Base-by-base conservation (phyloP, 2,888 invertebrate genomes). In the Sinohyriopsis cumingii region DNA sequence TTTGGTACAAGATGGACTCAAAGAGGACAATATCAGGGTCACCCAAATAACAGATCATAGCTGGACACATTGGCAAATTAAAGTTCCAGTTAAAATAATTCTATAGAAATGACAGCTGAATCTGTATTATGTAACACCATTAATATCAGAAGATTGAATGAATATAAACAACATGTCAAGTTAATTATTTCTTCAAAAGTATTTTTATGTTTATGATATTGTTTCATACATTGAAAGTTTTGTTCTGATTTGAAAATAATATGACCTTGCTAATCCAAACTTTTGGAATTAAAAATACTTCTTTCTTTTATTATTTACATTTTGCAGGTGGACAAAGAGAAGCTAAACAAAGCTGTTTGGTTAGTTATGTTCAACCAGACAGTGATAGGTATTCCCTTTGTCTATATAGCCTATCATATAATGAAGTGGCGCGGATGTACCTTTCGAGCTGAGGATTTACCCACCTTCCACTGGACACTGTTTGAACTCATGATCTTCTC, bases 401-500 rank as follows among this genome's bases (percentile, higher is more conserved):
- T 93, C 19, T 91, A 92, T 78, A 75, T 93, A 55, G 93, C 93
- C 86, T 94, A 93, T 86, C 91, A 91, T 73, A 80, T 93, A 68
- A 93, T 94, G 93, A 89, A 91, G 81, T 92, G 93, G 91, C 92
- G 95, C 57, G 95, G 95, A 15, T 92, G 92, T 80, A 92, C 93
- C 64, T 75, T 86, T 22, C 76, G 80, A 9, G 91, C 93, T 33
- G 91, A 94, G 24, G 45, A 45, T 45, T 89, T 95, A 71, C 95
- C 95, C 0, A 94, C 94, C 28, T 94, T 95, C 86, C 94, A 94
- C 80, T 94, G 94, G 94, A 94, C 93, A 5, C 91, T 95, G 60
- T 92, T 94, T 9, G 86, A 95, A 89, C 90, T 95, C 71, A 93
- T 93, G 1, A 91, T 95, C 63, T 94, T 93, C 87, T 93, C 94